Evolutionary conservation across 2,888 invertebrate genomes (phyloP).

Genomic region (Cordilura impudica): DNA sequence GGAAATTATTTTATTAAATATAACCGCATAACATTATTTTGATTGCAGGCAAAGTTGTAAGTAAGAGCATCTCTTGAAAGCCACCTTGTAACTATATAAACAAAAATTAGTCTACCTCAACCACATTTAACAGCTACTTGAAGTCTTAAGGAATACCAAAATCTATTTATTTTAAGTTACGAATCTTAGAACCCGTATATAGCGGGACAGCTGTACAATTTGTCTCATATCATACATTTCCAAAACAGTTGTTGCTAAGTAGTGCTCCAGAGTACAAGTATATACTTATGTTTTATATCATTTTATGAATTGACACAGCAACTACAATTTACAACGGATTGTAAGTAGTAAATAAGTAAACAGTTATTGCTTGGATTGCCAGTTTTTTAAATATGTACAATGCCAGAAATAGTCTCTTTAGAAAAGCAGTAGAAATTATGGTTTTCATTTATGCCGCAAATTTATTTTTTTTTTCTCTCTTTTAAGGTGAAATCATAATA

Average conservation of each 20-base stretch:
- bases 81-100: slow-evolving; percentile 1
- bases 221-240: not conserved
- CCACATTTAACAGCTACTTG: no score
- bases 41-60: slow-evolving; percentile 63
- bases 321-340: slow-evolving; percentile 34
- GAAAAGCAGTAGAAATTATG: slow-evolving; percentile 44
- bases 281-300: slow-evolving; percentile 41
- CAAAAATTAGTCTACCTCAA: not conserved
- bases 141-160: no score
- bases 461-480: slow-evolving; percentile 50
- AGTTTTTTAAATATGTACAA: slow-evolving; percentile 17
- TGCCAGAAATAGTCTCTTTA: not conserved
- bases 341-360: not conserved
- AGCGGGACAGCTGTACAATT: no score
- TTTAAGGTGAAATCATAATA: slow-evolving; percentile 52
- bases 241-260: not conserved
- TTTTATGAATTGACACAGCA: slow-evolving; percentile 65
- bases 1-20: slow-evolving; percentile 68
- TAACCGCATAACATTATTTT: slow-evolving; percentile 65
- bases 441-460: slow-evolving; percentile 56
- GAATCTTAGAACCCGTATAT: no score
- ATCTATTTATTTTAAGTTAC: no score
- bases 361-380: not conserved
- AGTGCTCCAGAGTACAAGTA: not conserved
- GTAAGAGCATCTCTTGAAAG: slow-evolving; percentile 13